Evolutionary conservation across 2,797 vertebrate species (phyloP), one percentile per base, ranked within the genome.

Genomic region (Oophaga sylvatica): DNA sequence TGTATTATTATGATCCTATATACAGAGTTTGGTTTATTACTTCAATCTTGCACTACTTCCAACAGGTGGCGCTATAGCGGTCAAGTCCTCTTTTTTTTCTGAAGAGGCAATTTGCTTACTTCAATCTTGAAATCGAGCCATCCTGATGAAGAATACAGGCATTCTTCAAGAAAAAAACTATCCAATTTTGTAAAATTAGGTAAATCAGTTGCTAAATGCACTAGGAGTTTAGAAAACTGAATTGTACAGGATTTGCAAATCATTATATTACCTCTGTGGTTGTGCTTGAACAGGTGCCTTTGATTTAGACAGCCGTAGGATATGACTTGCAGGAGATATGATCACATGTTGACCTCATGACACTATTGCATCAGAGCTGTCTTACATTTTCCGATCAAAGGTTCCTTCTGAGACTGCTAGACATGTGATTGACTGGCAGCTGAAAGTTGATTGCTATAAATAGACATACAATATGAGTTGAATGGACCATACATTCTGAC

Each of bases 271-370:
- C 41, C 48, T 9, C 20, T 48, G 73, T 9, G 11, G 6, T 77
- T 56, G 45, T 77, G 45, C 56, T 77, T 56, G 5, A 77, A 77
- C 75, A 77, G 48, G 75, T 77, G 75, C 75, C 48, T 15, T 26
- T 77, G 75, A 56, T 56, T 77, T 77, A 77, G 4, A 22, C 22
- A 56, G 75, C 75, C 73, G 5, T 56, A 26, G 75, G 75, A 77
- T 56, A 77, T n/a, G n/a, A 77, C 75, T n/a, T 53, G 45, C 20
- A n/a, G 13, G 75, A 77, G 75, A 77, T 77, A 77, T 56, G 45
- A 77, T 77, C 75, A 77, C n/a, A 77, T 56, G 75, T 17, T 77
- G 75, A 77, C 75, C 75, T 56, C 48, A 16, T 77, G 75, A 77
- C 45, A 53, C 22, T 26, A 9, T 77, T 77, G 22, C 22, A 17